Evolutionary conservation across 2,888 invertebrate species (phyloP), one percentile per base, ranked within the genome.

Genomic region (Sisyra nigra): DNA sequence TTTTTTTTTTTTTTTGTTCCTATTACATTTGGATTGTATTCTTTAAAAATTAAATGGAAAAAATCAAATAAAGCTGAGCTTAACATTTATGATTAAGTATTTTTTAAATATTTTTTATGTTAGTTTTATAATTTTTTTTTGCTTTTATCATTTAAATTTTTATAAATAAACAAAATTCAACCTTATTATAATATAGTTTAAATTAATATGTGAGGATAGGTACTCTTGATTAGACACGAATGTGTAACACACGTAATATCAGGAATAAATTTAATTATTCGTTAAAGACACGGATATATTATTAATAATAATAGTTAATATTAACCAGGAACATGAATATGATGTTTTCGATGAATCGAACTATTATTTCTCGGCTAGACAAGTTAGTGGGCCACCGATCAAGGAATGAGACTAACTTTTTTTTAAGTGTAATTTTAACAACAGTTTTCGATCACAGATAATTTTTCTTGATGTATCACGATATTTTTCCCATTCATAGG

Each of bases 21-120:
- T 37, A 37, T 19, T 37, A 33, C 19, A 19, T 19, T 37, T 37
- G 19, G 19, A 19, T 37, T 19, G 37, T 37, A 37, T 19, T 37
- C 37, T 19, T 13, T 35, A 13, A 35, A n/a, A 35, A 35, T 35
- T 37, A 17, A 9, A 37, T 37, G 17, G 37, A 37, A 37, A 42
- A 42, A 30, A 65, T 64, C 59, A 62, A 64, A 62, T 65, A 49
- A 50, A 53, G 57, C 58, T 58, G 57, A 57, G 57, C 58, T 54
- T 52, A 53, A 52, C 52, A 46, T 36, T 34, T 14, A 35, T 33
- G 19, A 31, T 47, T 48, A 47, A 46, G 45, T 48, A 48, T 42
- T 43, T 44, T 47, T 48, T 48, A 46, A 44, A 44, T 44, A 44
- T 37, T 37, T 24, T 24, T 37, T 37, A 18, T 37, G 11, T 10